A percentile compares a stretch with the other conserved stretches of the same genome.
Conservation (phyloP, 2,888 invertebrate species). For the Cotesia congregata region DNA sequence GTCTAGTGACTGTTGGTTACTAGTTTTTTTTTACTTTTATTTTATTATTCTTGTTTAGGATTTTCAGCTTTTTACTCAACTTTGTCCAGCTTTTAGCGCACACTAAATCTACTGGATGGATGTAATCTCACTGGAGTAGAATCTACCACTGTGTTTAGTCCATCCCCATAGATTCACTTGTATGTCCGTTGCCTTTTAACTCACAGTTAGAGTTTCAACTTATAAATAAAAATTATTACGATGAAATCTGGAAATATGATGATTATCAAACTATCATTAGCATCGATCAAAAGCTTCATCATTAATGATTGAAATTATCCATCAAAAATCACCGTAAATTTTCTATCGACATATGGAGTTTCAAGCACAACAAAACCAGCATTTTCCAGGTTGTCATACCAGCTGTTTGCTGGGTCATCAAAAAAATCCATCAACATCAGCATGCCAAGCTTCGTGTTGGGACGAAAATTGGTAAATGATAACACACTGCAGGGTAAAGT, state of each 20-base stretch:
- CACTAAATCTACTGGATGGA: not conserved
- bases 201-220: no score
- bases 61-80: not conserved
- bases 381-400: slow-evolving; percentile 13
- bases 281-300: slow-evolving; percentile 54
- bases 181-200: no score
- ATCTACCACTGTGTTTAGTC: not conserved
- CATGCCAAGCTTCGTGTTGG: not conserved
- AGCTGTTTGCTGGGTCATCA: slow-evolving; percentile 13
- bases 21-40: slow-evolving; percentile 19
- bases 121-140: not conserved
- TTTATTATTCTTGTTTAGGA: not conserved
- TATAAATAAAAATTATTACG: no score
- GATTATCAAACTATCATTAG: slow-evolving; percentile 56
- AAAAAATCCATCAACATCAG: not conserved
- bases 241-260: no score
- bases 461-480: not conserved
- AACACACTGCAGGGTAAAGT: not conserved
- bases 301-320: slow-evolving; percentile 28
- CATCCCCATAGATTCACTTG: not conserved
- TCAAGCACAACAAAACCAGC: not conserved
- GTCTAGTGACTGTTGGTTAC: slow-evolving; percentile 14
- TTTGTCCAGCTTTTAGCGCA: not conserved
- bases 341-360: not conserved
- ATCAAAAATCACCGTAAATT: not conserved